A percentile compares a stretch with the other conserved stretches of the same genome.
These are phyloP conservation scores for Thryonomys swinderianus DNA, from an alignment of 2,113 vertebrate genomes.

Conservation along the genomic window DNA sequence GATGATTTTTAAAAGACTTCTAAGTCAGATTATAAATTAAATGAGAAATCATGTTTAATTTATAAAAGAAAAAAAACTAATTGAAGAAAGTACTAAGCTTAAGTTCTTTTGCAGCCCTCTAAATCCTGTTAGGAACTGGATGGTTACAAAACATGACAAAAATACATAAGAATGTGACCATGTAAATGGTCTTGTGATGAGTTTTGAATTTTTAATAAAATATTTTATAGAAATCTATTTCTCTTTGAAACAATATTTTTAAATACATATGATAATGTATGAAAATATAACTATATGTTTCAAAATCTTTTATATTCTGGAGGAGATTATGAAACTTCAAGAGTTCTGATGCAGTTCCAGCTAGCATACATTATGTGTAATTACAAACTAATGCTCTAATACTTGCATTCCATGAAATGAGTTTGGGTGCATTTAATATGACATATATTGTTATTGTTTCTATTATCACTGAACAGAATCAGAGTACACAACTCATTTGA, in stretches of 20 bases:
- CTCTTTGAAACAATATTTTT: not conserved
- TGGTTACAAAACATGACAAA: constrained; percentile 3
- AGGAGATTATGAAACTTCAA: constrained; percentile 9
- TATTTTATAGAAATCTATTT: not conserved
- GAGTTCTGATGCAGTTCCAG: not conserved
- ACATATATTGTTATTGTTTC: not conserved
- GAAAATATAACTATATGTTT: not conserved
- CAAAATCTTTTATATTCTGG: not conserved
- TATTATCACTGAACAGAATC: not conserved
- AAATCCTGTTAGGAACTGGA: not conserved
- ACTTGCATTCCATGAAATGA: not conserved
- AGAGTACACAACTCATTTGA: not conserved
- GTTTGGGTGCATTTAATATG: not conserved
- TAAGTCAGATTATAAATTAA: not conserved
- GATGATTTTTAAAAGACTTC: not conserved
- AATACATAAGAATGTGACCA: not conserved
- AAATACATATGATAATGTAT: not conserved
- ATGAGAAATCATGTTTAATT: not conserved
- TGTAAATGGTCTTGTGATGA: constrained; percentile 1
- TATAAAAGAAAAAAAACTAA: not conserved
- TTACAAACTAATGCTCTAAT: not conserved
- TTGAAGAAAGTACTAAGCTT: not conserved
- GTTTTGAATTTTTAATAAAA: constrained; percentile 12
- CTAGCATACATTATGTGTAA: not conserved
- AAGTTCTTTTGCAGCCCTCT: not conserved